Evolutionary conservation across 1,140 invertebrate species (phyloP).

Genomic region (Drosophila seguyi): DNA sequence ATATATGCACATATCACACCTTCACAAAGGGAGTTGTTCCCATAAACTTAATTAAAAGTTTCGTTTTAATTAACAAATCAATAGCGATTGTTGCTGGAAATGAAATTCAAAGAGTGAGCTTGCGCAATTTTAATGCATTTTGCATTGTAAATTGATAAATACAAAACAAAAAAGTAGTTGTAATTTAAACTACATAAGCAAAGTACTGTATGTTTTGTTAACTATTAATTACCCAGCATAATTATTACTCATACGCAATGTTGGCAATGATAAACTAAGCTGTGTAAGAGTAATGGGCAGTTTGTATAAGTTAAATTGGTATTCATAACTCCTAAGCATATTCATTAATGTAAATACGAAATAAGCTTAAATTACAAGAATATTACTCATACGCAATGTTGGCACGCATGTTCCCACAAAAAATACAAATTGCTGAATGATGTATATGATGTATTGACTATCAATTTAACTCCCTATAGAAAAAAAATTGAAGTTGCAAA

Average conservation of each 20-base stretch:
- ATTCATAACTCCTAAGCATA: not conserved
- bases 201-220: not conserved
- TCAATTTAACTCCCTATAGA: not conserved
- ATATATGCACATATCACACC: not conserved
- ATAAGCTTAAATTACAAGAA: not conserved
- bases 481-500: conserved; percentile 5
- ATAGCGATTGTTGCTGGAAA: not conserved
- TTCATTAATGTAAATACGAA: not conserved
- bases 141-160: not conserved
- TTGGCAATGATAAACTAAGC: not conserved
- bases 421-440: not conserved
- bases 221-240: too few relatives aligned
- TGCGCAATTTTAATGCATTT: not conserved
- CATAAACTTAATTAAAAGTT: conserved; percentile 10
- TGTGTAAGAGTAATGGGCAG: too few relatives aligned
- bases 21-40: not conserved
- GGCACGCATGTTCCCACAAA: not conserved
- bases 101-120: not conserved
- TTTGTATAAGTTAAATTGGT: not conserved
- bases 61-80: conserved; percentile 20
- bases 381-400: not conserved
- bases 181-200: not conserved
- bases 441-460: too few relatives aligned
- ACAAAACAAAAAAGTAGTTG: too few relatives aligned
- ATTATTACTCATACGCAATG: not conserved